Evolutionary conservation across 2,888 invertebrate genomes (phyloP), one percentile per base, ranked within the genome.

Genomic region (Teinopalpus imperialis): DNA sequence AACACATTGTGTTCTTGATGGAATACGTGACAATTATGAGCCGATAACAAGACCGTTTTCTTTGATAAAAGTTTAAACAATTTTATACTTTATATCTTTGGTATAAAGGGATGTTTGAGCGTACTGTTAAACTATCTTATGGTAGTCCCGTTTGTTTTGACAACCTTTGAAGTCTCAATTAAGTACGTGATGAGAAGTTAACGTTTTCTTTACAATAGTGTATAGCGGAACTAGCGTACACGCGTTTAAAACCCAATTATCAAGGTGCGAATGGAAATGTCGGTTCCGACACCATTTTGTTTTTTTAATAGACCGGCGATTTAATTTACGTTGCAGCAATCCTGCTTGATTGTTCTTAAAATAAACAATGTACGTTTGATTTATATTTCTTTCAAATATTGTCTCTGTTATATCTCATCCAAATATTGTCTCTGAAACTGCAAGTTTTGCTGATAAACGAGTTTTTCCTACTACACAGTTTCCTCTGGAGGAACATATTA

Each of bases 151-250:
- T 37, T 14, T 21, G 24, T 40, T 27, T 35, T 51, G 51, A 53
- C 50, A 51, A 49, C 27, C 43, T 53, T 41, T 55, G 49, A 54
- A 54, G 54, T 53, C 59, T 59, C 49, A 56, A 62, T 62, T 58
- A 57, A 54, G 50, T 52, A 59, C 61, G 61, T 58, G 62, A 59
- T 47, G 61, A 57, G 56, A 59, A 46, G 46, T 50, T 36, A 49
- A 59, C 50, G 51, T 43, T 49, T 39, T 51, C 12, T 10, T 13
- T 37, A 41, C 35, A 40, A 46, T 41, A 39, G 43, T 47, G 45
- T 44, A 37, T 53, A 39, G 53, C 54, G 54, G 56, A 56, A 53
- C 49, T 44, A 23, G 36, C 12, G 44, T 36, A 43, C 43, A 43
- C 49, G 48, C 39, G 42, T 52, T 57, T 54, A 47, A 45, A 51